phyloP scores from a whole-genome alignment of 2,888 invertebrate genomes.

The Miltochrista miniata region DNA sequence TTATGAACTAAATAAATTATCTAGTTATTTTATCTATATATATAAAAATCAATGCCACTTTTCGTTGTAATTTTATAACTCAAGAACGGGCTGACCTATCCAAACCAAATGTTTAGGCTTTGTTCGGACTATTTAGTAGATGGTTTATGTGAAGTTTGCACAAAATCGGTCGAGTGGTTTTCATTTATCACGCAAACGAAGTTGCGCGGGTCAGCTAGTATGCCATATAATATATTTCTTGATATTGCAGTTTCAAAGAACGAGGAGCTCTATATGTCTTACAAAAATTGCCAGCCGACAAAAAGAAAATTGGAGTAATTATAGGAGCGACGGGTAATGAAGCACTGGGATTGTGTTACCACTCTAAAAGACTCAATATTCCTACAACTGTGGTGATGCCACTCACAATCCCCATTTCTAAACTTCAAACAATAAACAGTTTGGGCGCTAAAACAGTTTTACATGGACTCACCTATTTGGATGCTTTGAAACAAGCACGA shows the following conservation, averaged over 20 bases:
- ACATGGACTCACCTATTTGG: slow-evolving; percentile 84
- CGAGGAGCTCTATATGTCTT: slow-evolving; percentile 87
- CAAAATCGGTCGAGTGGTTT: no score
- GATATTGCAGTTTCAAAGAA: slow-evolving; percentile 86
- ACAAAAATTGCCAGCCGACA: slow-evolving; percentile 80
- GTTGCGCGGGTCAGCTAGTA: no score
- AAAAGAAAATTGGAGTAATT: slow-evolving; percentile 85
- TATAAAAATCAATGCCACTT: no score
- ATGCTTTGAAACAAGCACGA: slow-evolving; percentile 85
- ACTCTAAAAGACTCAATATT: slow-evolving; percentile 83
- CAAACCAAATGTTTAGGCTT: no score
- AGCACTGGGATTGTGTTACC: slow-evolving; percentile 86
- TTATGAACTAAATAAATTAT: no score
- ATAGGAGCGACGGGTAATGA: slow-evolving; percentile 89
- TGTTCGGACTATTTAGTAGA: no score
- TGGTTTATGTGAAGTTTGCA: no score
- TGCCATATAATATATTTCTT: no score
- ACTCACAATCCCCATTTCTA: slow-evolving; percentile 85
- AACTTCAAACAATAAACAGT: slow-evolving; percentile 85
- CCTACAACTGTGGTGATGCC: slow-evolving; percentile 89
- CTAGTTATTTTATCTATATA: no score
- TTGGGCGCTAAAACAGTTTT: slow-evolving; percentile 87
- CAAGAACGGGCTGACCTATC: no score
- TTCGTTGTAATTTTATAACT: no score
- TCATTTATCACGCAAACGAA: no score